These are phyloP conservation scores for Panthera tigris DNA, from an alignment of 2,113 vertebrate species.

Conservation along the genomic window DNA sequence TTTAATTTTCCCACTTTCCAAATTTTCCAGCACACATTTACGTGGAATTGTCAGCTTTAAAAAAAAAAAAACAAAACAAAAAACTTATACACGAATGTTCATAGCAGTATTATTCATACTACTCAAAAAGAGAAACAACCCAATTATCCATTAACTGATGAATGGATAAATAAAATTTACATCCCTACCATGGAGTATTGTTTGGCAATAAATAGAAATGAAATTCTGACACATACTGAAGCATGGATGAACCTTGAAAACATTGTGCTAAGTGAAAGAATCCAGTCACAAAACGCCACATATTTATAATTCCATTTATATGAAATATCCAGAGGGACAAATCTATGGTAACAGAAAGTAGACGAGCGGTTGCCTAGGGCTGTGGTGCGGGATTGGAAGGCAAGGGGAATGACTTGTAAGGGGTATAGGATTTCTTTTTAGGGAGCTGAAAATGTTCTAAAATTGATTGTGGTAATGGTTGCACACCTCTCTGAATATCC, in stretches of 20 bases:
- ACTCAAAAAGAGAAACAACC: not conserved
- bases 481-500: not conserved
- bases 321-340: not conserved
- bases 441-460: not conserved
- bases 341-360: not conserved
- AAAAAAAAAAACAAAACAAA: not conserved
- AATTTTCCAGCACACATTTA: not conserved
- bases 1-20: slow-evolving; percentile 33
- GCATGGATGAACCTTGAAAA: not conserved
- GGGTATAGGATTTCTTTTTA: not conserved
- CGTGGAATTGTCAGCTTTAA: not conserved
- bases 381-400: too few relatives aligned
- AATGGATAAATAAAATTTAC: not conserved
- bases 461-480: not conserved
- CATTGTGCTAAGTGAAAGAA: not conserved
- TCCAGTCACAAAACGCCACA: not conserved
- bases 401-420: not conserved
- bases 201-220: not conserved
- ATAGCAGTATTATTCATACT: not conserved
- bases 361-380: not conserved
- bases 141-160: not conserved
- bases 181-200: not conserved
- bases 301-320: not conserved
- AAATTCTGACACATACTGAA: not conserved
- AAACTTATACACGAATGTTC: not conserved